Base-by-base conservation (phyloP, 2,797 vertebrate genomes). In the Numenius phaeopus region DNA sequence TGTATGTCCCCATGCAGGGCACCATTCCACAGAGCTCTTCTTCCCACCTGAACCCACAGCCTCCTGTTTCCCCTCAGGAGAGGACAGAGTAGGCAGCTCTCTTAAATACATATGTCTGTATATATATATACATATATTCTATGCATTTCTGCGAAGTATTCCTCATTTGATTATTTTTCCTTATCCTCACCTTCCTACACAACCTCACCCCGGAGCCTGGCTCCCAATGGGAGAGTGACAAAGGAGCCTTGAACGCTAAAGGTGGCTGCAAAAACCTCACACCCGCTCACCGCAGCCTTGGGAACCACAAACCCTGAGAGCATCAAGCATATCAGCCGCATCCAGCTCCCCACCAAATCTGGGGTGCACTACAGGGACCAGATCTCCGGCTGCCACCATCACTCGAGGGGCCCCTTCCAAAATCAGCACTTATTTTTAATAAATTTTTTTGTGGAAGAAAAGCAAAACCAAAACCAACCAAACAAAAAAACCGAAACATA, bases 21-120 rank as follows among this genome's bases (percentile, higher is more conserved):
- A 42, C 27, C 3, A 7, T 52, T 15, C 34, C 49, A 2, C 2
- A 1, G 40, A 10, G 20, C 13, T 24, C 29, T 20, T 18, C 57
- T 29, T 8, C 32, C 19, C 18, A 27, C 40, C 46, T 2, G 1
- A 83, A 21, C 17, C 20, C 47, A 0, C 30, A 11, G 58, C 61
- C 66, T 23, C 16, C 52, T 11, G 22, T 3, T 27, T 8, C 17
- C 30, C 21, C 24, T 19, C 52, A 6, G 22, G 32, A 47, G 20
- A n/a, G 32, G 42, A 29, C 4, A 1, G 11, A 21, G 22, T 0
- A 27, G 64, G 47, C 49, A 71, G 24, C 13, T 49, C 29, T 42
- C 24, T 37, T 9, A 10, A 44, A 32, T 1, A 9, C 0, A 0
- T 7, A 2, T 0, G 17, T 34, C 9, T 39, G 49, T 3, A 13